Conservation (phyloP, 2,888 invertebrate species). For the Stenoptilia bipunctidactyla region DNA sequence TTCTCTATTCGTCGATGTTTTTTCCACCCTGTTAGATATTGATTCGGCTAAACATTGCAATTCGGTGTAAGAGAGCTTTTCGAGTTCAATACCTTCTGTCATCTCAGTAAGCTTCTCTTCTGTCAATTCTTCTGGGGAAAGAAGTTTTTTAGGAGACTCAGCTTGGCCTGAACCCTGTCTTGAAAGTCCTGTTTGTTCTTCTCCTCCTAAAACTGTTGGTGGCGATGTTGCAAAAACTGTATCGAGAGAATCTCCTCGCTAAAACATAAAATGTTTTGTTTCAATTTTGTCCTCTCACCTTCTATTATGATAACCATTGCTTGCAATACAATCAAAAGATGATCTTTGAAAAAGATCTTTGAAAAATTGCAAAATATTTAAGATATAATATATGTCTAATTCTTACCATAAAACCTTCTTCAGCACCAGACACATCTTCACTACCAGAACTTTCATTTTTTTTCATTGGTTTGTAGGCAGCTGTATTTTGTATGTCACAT, state of each 20-base stretch:
- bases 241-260: conserved; percentile 78
- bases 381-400: conserved; percentile 5
- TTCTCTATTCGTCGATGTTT: conserved; percentile 59
- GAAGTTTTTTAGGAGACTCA: conserved; percentile 16
- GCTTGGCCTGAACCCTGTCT: conserved; percentile 10
- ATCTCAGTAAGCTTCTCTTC: conserved; percentile 54
- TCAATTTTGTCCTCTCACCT: background rate
- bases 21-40: conserved; percentile 42
- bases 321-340: too few relatives aligned
- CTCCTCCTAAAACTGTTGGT: conserved; percentile 46
- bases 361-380: conserved; percentile 1
- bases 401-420: conserved; percentile 62
- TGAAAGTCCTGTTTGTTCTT: conserved; percentile 18
- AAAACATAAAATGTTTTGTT: conserved; percentile 18
- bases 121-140: conserved; percentile 34
- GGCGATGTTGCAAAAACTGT: conserved; percentile 77
- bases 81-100: conserved; percentile 51
- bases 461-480: conserved; percentile 17
- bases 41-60: conserved; percentile 57
- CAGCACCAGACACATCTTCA: conserved; percentile 50
- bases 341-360: background rate
- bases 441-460: conserved; percentile 58
- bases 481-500: conserved; percentile 14
- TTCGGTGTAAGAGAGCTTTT: conserved; percentile 53
- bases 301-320: too few relatives aligned